Conservation (phyloP, 37 sponge, comb jelly and placozoan genomes). For the Petrosia ficiformis region DNA sequence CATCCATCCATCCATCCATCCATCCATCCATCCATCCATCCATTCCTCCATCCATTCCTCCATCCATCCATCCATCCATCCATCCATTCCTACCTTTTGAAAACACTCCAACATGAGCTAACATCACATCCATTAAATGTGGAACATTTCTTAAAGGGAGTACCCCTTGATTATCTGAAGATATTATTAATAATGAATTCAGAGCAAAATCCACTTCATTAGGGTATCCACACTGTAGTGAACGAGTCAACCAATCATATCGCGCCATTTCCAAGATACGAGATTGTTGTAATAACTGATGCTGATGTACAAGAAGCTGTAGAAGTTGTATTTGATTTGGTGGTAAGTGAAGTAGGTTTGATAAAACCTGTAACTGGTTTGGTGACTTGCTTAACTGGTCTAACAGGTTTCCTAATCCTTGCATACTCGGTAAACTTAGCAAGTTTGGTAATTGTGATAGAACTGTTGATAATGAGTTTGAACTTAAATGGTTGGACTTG, state of each 20-base stretch:
- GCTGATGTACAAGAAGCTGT: constrained; percentile 3
- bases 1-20: neutral
- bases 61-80: neutral
- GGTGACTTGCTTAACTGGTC: neutral
- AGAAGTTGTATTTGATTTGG: neutral
- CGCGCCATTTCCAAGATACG: neutral
- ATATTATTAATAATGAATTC: constrained; percentile 59
- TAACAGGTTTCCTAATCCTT: neutral
- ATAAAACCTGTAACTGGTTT: neutral
- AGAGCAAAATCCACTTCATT: constrained; percentile 87
- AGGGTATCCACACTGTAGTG: constrained; percentile 71
- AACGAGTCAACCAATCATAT: constrained; percentile 36
- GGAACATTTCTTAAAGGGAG: constrained; percentile 20
- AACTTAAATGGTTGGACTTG: neutral
- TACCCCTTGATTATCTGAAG: constrained; percentile 9
- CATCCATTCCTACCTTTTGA: constrained; percentile 26
- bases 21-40: neutral
- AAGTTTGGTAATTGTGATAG: too few relatives aligned
- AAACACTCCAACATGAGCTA: constrained; percentile 76
- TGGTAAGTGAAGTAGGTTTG: neutral
- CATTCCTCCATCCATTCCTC: neutral
- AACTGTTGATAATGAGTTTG: neutral
- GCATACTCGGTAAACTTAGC: neutral
- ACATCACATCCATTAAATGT: constrained; percentile 46
- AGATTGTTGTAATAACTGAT: neutral